Evolutionary conservation across 2,797 vertebrate genomes (phyloP).

Genomic region (Pseudochromis fuscus): DNA sequence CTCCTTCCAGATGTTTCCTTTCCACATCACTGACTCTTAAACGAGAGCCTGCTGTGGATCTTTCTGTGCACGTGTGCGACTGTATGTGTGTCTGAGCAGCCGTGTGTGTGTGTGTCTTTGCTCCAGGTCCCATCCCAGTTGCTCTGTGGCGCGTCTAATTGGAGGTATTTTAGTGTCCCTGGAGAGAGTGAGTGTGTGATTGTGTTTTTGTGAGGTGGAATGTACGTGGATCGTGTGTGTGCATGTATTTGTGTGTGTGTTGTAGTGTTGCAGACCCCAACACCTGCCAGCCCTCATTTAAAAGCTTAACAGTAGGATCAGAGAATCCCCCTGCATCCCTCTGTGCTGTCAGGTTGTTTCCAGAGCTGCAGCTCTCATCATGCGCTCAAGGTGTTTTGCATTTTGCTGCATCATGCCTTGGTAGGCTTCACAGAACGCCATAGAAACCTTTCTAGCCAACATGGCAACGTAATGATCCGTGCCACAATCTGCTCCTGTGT

Average conservation of each 20-base stretch:
- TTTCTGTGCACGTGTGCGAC: conserved; percentile 31
- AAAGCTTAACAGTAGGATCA: conserved; percentile 44
- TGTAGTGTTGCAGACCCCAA: conserved; percentile 13
- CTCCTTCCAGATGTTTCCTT: conserved; percentile 79
- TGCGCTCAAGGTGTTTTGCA: conserved; percentile 39
- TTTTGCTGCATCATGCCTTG: conserved; percentile 62
- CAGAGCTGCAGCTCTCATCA: conserved; percentile 29
- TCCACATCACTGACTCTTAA: conserved; percentile 75
- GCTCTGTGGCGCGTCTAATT: conserved; percentile 74
- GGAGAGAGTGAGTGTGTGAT: conserved; percentile 46
- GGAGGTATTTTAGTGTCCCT: conserved; percentile 76
- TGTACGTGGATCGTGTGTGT: conserved; percentile 19
- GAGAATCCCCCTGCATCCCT: conserved; percentile 30
- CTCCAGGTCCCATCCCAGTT: conserved; percentile 76
- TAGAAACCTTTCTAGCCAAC: conserved; percentile 44
- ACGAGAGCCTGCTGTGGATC: conserved; percentile 66
- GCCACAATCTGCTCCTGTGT: conserved; percentile 25
- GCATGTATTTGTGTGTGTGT: neutral
- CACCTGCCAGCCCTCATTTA: conserved; percentile 51
- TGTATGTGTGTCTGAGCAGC: conserved; percentile 13
- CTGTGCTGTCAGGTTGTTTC: conserved; percentile 25
- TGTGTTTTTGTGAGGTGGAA: conserved; percentile 37
- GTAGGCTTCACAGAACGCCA: conserved; percentile 36
- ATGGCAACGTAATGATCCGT: conserved; percentile 49
- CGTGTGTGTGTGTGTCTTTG: conserved; percentile 40